Evolutionary conservation across 2,797 vertebrate species (phyloP).

Genomic region (Melanotaenia parkinsoni): DNA sequence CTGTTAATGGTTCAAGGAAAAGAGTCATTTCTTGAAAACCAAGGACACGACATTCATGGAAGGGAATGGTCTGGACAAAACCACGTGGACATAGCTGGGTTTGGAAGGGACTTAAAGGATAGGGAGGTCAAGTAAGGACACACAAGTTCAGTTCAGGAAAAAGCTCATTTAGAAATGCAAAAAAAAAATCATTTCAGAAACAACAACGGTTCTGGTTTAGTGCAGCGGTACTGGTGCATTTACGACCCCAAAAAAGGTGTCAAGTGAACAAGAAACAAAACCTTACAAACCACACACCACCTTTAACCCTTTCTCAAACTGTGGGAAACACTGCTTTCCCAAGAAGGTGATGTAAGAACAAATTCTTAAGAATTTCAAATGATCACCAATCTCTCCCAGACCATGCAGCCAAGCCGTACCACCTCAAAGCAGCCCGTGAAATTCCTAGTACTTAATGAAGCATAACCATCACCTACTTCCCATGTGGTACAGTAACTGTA

Average conservation of each 20-base stretch:
- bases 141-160: slow-evolving; percentile 41
- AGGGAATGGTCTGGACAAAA: slow-evolving; percentile 42
- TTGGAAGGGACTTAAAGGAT: slow-evolving; percentile 50
- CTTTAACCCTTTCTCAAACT: slow-evolving; percentile 4
- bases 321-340: slow-evolving; percentile 49
- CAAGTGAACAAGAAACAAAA: slow-evolving; percentile 10
- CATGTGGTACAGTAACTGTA: slow-evolving; percentile 48
- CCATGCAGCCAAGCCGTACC: slow-evolving; percentile 12
- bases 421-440: slow-evolving; percentile 50
- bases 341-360: slow-evolving; percentile 44
- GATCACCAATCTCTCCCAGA: slow-evolving; percentile 32
- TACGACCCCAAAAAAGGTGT: slow-evolving; percentile 3
- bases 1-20: slow-evolving; percentile 52
- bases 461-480: slow-evolving; percentile 41
- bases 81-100: slow-evolving; percentile 44
- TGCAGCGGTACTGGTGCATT: background rate
- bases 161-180: slow-evolving; percentile 43
- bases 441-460: slow-evolving; percentile 60
- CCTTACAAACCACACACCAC: background rate
- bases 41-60: slow-evolving; percentile 46
- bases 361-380: slow-evolving; percentile 46
- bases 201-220: slow-evolving; percentile 15
- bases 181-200: slow-evolving; percentile 39
- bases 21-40: slow-evolving; percentile 38
- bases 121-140: slow-evolving; percentile 54